Percentiles rank a stretch among this genome's conserved stretches.
Conservation (phyloP, 1,140 invertebrate species). For the Alviniconcha marisindica region DNA sequence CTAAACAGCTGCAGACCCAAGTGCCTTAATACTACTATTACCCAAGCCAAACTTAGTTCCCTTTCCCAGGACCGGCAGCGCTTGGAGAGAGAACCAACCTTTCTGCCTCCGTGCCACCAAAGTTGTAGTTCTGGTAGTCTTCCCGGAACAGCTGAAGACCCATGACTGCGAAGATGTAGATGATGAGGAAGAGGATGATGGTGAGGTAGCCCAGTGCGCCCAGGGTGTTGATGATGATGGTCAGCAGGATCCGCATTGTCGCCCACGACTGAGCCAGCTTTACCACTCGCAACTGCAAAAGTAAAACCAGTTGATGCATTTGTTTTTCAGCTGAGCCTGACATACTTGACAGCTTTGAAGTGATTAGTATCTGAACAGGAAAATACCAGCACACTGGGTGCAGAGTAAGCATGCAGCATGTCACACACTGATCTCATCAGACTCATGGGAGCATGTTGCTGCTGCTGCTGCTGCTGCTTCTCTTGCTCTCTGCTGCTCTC, state of each 20-base stretch:
- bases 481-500: too few species aligned
- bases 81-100: slow-evolving; percentile 57
- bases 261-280: slow-evolving; percentile 99
- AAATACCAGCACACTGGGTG: too few species aligned
- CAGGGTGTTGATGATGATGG: slow-evolving; percentile 98
- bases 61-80: not conserved
- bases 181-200: slow-evolving; percentile 97
- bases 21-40: too few species aligned
- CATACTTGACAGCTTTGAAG: too few species aligned
- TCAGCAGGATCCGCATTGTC: slow-evolving; percentile 97
- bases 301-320: not conserved
- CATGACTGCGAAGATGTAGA: slow-evolving; percentile 99
- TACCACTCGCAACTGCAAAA: slow-evolving; percentile 95
- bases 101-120: slow-evolving; percentile 58
- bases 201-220: slow-evolving; percentile 98
- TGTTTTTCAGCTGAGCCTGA: not conserved
- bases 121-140: slow-evolving; percentile 82
- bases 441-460: too few species aligned
- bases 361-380: too few species aligned
- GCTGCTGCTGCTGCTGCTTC: too few species aligned
- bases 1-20: too few species aligned
- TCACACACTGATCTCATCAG: too few species aligned
- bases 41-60: too few species aligned
- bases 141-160: slow-evolving; percentile 98
- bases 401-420: too few species aligned